Base-by-base conservation (phyloP, 2,797 vertebrate species). In the Scleropages formosus region DNA sequence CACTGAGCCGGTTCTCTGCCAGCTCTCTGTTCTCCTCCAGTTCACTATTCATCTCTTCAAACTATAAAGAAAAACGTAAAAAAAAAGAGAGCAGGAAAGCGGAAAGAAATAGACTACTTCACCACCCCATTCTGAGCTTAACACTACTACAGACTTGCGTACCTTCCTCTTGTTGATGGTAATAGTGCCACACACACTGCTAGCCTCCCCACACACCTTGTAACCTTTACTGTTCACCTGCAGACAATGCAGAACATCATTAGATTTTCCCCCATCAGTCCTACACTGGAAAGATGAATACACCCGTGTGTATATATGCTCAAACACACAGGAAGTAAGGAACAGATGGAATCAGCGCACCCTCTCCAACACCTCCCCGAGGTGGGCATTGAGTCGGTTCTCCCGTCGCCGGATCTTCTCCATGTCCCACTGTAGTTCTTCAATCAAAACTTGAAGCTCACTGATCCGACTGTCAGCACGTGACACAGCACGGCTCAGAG, bases 161-260 rank as follows among this genome's bases (percentile, higher is more conserved):
- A 98, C 97, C 95, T 98, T 99, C 80, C 94, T 92, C 77, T 97
- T 95, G 83, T 98, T 97, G 80, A 98, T 97, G 1, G 96, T 98
- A 82, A 98, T 97, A 20, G 96, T 98, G 73, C 97, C 97, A 13
- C 97, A 97, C 2, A 99, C 94, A 79, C 94, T 98, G 88, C 97
- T 99, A 75, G 97, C 96, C 20, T 97, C 96, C 1, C 97, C 97
- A 71, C 97, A 99, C 1, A 98, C 97, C 75, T 99, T 98, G 78
- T 98, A 99, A 47, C 97, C 97, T 93, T 97, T 99, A 11, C 96
- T 98, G 88, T 98, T 98, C 22, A 99, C 95, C 97, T 99, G 84
- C 0, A 69, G 16, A 39, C 20, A 39, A 71, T 26, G 20, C 27
- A 68, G 58, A 13, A 39, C 31, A 6, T 39, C 31, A 39, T 31